Conservation (phyloP, 2,113 vertebrate species). For the Desmodus rotundus region DNA sequence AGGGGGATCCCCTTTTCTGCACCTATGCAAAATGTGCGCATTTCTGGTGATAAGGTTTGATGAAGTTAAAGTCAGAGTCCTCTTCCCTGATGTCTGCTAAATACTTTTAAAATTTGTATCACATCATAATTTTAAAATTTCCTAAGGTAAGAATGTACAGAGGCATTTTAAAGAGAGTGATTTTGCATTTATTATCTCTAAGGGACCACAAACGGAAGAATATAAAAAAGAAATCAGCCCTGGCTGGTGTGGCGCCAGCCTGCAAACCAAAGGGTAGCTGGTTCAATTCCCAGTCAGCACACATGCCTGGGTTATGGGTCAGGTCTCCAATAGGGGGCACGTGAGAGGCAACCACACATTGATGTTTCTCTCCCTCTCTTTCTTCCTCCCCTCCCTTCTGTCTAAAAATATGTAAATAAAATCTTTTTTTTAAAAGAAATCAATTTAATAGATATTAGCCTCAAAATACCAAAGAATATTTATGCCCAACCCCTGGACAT, state of each 20-base stretch:
- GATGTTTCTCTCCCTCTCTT: too few species aligned
- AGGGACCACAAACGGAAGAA: conserved; percentile 2
- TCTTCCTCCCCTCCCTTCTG: too few species aligned
- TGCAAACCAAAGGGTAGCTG: too few species aligned
- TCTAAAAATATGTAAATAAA: too few species aligned
- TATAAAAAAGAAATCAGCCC: neutral
- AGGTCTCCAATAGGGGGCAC: too few species aligned
- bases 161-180: neutral
- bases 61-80: neutral
- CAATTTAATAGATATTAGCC: neutral
- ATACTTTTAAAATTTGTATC: neutral
- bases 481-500: too few species aligned
- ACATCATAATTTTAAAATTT: neutral
- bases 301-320: too few species aligned
- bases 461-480: neutral
- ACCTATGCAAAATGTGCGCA: neutral
- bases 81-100: neutral
- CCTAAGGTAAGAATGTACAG: neutral
- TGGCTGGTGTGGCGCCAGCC: too few species aligned
- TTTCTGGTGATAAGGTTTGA: neutral
- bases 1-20: neutral
- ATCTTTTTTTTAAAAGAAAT: neutral
- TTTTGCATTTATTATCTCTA: conserved; percentile 15
- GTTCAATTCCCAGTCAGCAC: too few species aligned
- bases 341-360: too few species aligned